Evolutionary conservation across 1,140 invertebrate genomes (phyloP).

Genomic region (Drosophila ercepeae): DNA sequence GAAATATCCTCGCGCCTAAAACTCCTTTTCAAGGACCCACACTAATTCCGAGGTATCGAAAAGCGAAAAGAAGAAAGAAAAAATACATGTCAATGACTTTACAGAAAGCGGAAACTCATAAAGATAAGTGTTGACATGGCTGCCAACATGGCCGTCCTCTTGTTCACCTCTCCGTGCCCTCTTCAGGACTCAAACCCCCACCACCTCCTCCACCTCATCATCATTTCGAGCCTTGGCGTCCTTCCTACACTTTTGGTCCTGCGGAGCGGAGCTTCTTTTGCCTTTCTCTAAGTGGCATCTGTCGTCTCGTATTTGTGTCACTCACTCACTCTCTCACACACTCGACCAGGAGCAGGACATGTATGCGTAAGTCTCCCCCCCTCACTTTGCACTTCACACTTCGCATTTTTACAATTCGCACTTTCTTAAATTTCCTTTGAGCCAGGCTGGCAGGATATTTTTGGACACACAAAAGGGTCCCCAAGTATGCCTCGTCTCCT

Average conservation of each 20-base stretch:
- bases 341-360: too few species aligned
- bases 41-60: constrained; percentile 19
- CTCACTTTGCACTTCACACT: constrained; percentile 42
- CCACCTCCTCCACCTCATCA: not conserved
- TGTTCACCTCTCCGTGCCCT: constrained; percentile 3
- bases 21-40: not conserved
- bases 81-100: constrained; percentile 83
- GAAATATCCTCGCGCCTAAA: too few species aligned
- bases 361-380: constrained; percentile 39
- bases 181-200: not conserved
- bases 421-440: constrained; percentile 40
- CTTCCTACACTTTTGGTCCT: constrained; percentile 10
- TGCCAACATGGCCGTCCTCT: constrained; percentile 65
- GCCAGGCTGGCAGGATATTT: not conserved
- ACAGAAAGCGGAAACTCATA: constrained; percentile 83
- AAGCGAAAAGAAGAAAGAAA: constrained; percentile 28
- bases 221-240: constrained; percentile 1
- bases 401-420: constrained; percentile 51
- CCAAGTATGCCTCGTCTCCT: not conserved
- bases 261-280: constrained; percentile 13
- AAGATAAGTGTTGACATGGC: constrained; percentile 83
- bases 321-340: constrained; percentile 31
- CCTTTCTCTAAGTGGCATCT: constrained; percentile 70
- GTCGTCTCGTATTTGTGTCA: constrained; percentile 76
- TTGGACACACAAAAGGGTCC: not conserved